Percentiles rank a stretch among this genome's conserved stretches.
phyloP scores from a whole-genome alignment of 2,797 vertebrate species.

The Nannoperca obscura region DNA sequence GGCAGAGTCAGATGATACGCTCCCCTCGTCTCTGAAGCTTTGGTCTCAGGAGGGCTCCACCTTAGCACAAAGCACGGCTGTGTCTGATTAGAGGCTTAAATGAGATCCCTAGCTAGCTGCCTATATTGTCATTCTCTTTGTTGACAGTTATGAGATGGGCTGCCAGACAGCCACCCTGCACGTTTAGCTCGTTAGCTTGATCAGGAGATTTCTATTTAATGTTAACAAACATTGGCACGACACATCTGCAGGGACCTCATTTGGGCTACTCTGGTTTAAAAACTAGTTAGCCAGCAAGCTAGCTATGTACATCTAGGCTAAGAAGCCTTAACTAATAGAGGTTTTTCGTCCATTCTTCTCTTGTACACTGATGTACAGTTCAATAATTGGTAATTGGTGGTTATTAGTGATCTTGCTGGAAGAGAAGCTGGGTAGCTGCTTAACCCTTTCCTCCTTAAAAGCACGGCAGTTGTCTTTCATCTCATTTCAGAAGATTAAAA shows the following conservation, averaged over 20 bases:
- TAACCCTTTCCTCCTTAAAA: constrained; percentile 69
- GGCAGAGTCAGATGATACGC: constrained; percentile 69
- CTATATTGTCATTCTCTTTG: constrained; percentile 71
- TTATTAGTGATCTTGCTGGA: constrained; percentile 76
- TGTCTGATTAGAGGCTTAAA: constrained; percentile 78
- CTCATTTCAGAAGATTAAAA: constrained; percentile 69
- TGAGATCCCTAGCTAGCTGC: constrained; percentile 75
- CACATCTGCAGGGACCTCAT: constrained; percentile 66
- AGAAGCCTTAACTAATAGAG: constrained; percentile 54
- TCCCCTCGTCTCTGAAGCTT: constrained; percentile 59
- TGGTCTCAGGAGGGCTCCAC: constrained; percentile 76
- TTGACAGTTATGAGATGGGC: constrained; percentile 62
- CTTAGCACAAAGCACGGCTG: constrained; percentile 61
- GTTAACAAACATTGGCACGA: constrained; percentile 55
- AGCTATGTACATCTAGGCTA: constrained; percentile 56
- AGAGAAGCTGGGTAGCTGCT: constrained; percentile 63
- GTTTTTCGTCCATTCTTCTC: constrained; percentile 46
- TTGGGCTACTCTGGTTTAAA: constrained; percentile 53
- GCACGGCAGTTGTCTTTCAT: constrained; percentile 68
- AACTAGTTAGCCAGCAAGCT: constrained; percentile 60
- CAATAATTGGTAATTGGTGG: constrained; percentile 83
- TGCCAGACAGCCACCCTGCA: constrained; percentile 54
- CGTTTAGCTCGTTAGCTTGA: constrained; percentile 65
- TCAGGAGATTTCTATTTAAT: constrained; percentile 58
- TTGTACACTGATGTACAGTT: constrained; percentile 63